Base-by-base conservation (phyloP, 2,888 invertebrate genomes). In the Cantharis rustica region DNA sequence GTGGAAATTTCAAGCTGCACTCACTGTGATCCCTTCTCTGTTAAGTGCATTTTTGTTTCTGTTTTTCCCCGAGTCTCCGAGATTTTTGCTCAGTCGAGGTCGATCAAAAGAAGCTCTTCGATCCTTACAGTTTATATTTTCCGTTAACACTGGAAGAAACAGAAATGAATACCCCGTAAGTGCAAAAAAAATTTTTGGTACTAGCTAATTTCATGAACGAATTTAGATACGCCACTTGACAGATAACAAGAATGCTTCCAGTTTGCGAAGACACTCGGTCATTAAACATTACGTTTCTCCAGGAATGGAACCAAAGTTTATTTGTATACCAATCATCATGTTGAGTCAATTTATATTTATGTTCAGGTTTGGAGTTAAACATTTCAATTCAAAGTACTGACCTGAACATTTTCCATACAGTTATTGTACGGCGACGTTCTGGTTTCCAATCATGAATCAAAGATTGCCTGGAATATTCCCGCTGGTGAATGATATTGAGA, bases 51-150 rank as follows among this genome's bases (percentile, higher is more conserved):
- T 75, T 16, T 70, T 47, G 13, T 27, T 75, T 3, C 2, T 61
- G 5, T 64, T 70, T 26, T 61, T 75, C 17, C 75, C 75, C 10
- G 75, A 75, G 23, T 63, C 75, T 17, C 75, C 75, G n/a, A 70
- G 61, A 2, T 75, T 75, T 64, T 16, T 75, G 20, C 17, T 75
- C 0, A 75, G 61, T 26, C 70, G 75, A n/a, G 27, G 68, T 0
- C 13, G 75, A 16, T 15, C 31, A 16, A 75, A 26, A 61, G 47
- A n/a, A n/a, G 71, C 75, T 0, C 10, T 75, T 10, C 27, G 11
- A 11, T 16, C 71, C 10, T 16, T 75, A 10, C 63, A 71, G 71
- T 69, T 71, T 23, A 71, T 75, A 47, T 27, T 71, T 31, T n/a
- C 16, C 0, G 27, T 68, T 13, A 75, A 75, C 61, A 75, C 70